Conservation (phyloP, 1,140 invertebrate species). For the Trichonephila inaurata region DNA sequence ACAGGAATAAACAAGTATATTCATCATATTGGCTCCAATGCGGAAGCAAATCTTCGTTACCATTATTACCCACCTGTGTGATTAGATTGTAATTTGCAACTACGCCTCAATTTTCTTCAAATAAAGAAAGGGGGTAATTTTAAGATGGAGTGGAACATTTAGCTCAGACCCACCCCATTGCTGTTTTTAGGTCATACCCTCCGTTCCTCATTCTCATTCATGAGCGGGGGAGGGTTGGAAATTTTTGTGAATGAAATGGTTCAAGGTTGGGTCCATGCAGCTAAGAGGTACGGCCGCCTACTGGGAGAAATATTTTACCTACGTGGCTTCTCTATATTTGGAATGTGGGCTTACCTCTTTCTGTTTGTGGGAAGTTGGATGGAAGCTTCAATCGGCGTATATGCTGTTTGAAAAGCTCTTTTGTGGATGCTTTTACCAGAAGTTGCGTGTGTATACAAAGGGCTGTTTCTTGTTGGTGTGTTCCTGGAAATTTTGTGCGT, state of each 20-base stretch:
- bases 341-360: constrained; percentile 10
- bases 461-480: not conserved
- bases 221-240: constrained; percentile 26
- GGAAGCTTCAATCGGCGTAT: not conserved
- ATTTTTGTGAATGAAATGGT: constrained; percentile 60
- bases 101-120: constrained; percentile 33
- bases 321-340: constrained; percentile 37
- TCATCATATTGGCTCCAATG: not conserved
- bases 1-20: not conserved
- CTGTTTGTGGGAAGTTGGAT: not conserved
- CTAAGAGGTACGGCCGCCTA: constrained; percentile 50
- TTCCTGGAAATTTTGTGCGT: not conserved
- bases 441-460: not conserved
- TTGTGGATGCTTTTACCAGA: not conserved
- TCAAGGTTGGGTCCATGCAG: constrained; percentile 69
- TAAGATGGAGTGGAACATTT: not conserved
- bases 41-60: constrained; percentile 31
- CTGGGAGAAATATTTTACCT: constrained; percentile 49
- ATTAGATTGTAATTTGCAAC: not conserved
- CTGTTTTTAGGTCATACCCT: constrained; percentile 59
- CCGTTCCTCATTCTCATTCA: constrained; percentile 51
- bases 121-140: constrained; percentile 41
- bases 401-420: not conserved
- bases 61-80: not conserved
- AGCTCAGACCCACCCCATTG: constrained; percentile 18